Base-by-base conservation (phyloP, 2,113 vertebrate species). In the Phalacrocorax brasilianus region DNA sequence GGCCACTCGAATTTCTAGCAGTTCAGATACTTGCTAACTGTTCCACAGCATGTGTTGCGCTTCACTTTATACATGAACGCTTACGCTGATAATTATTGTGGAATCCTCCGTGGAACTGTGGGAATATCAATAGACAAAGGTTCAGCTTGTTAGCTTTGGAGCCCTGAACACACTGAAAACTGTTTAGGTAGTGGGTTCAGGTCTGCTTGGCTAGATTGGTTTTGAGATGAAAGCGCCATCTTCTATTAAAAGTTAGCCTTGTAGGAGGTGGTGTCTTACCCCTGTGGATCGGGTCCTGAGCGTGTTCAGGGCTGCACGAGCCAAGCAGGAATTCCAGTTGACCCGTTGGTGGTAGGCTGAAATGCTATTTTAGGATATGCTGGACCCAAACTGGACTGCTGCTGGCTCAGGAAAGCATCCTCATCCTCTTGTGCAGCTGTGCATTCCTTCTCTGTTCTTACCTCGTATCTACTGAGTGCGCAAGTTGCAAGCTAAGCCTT, bases 31-130 rank as follows among this genome's bases (percentile, higher is more conserved):
- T 52, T 42, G 56, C 63, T 84, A n/a, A 6, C 30, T 49, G 8
- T 56, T 45, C 40, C 5, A 10, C 1, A 3, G 40, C 35, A 16
- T 11, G 47, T 16, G 1, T 49, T 70, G 14, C 4, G 1, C 58
- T 24, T 53, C 42, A 6, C 33, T 74, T 49, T 61, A 12, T 38
- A 26, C 45, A 38, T 45, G 85, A 76, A 30, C 5, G 12, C 49
- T 78, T 26, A 24, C 12, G 10, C n/a, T 55, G 66, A 45, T n/a
- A 67, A 28, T 70, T 79, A 44, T 6, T 49, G 35, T 38, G 44
- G 63, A 32, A 47, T 61, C 15, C 63, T 50, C 20, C 40, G 14
- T 56, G 18, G 47, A 65, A 19, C 40, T 38, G 6, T n/a, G 55
- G 77, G 40, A 40, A 67, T 45, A 20, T 33, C 12, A 35, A 5